Conservation (phyloP, 2,797 vertebrate genomes). For the Harpagifer antarcticus region DNA sequence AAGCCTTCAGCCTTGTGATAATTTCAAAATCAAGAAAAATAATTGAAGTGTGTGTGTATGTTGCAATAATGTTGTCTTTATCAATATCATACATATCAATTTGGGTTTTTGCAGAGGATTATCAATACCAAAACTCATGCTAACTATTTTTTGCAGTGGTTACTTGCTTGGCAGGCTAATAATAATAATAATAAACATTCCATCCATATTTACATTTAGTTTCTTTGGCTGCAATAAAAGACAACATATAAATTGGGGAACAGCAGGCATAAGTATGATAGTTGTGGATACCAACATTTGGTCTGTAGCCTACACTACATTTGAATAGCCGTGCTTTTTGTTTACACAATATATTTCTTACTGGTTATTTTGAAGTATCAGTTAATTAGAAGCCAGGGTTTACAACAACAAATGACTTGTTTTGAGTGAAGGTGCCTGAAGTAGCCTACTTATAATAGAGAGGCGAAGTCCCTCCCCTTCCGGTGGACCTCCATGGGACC, state of each 20-base stretch:
- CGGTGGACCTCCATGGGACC: no score
- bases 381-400: no score
- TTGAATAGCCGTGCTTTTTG: no score
- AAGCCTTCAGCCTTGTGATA: constrained; percentile 20
- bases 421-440: no score
- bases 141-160: neutral
- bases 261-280: neutral
- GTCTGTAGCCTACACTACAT: no score
- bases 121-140: no score
- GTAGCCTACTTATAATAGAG: no score
- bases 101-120: neutral
- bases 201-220: neutral
- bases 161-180: neutral
- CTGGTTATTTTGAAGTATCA: no score
- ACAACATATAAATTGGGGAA: neutral
- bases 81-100: neutral
- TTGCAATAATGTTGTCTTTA: neutral
- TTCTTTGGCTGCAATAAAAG: neutral
- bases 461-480: no score
- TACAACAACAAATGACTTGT: no score
- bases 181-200: neutral
- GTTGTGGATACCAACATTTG: no score
- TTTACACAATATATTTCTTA: no score
- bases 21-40: constrained; percentile 23
- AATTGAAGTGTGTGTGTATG: neutral